phyloP scores from a whole-genome alignment of 2,797 vertebrate species.

The Epinephelus awoara region DNA sequence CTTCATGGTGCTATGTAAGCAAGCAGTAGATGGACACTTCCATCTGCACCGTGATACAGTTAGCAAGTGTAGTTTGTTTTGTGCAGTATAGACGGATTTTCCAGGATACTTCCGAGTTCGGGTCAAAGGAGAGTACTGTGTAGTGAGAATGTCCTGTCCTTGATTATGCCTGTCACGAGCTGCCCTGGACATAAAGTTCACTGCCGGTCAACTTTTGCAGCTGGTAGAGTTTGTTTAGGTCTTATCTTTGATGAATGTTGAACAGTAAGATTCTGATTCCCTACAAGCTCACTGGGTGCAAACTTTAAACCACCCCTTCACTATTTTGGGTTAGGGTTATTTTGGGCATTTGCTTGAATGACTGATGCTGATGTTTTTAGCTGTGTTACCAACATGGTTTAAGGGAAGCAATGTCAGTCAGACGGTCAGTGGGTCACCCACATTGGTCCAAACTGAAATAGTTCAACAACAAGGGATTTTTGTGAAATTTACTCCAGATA shows the following conservation, averaged over 20 bases:
- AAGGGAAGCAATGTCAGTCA: not conserved
- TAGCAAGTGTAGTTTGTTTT: too few relatives aligned
- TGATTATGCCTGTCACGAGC: not conserved
- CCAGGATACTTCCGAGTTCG: not conserved
- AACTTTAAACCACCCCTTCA: not conserved
- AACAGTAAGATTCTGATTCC: slow-evolving; percentile 9
- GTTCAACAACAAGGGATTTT: not conserved
- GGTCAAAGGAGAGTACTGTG: not conserved
- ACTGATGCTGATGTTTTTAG: not conserved
- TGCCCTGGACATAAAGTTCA: not conserved
- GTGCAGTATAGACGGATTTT: not conserved
- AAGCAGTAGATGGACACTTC: too few relatives aligned
- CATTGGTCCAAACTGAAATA: not conserved
- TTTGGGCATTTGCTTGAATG: not conserved
- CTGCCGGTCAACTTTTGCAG: not conserved
- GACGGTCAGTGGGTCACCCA: not conserved
- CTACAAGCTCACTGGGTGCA: not conserved
- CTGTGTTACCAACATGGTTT: not conserved
- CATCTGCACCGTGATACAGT: too few relatives aligned
- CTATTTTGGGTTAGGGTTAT: not conserved
- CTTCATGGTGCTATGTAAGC: too few relatives aligned
- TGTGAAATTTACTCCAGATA: not conserved
- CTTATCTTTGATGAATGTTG: not conserved
- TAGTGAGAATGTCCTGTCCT: not conserved
- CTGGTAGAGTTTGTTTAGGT: not conserved